Base-by-base conservation (phyloP, 2,888 invertebrate genomes). In the Eulithis testata region DNA sequence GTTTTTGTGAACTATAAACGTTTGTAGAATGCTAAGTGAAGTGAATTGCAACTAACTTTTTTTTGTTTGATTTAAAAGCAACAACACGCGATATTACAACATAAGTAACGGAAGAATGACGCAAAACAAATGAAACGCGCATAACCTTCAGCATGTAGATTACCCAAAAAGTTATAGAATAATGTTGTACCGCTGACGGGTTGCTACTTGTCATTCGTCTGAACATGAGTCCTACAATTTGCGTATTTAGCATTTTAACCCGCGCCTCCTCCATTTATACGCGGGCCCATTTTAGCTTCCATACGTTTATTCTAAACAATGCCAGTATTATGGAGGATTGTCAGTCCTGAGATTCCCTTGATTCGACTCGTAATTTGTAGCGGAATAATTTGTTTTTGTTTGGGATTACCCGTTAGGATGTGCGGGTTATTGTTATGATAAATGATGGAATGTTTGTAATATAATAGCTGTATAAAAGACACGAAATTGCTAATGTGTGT, bases 251-350 rank as follows among this genome's bases (percentile, higher is more conserved):
- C 51, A 62, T 62, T 66, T 66, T 21, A 45, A 45, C 53, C 51
- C 52, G 64, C 57, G 52, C 27, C 53, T 50, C 54, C 45, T 44
- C 44, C 58, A 59, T 62, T 55, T 66, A 66, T 62, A 8, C 47
- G 14, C 14, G 47, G 47, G 58, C 54, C 61, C 12, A 50, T 57
- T 60, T 60, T 43, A 57, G 50, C 57, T 43, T 36, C 40, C 50
- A 51, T 62, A 45, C 50, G 59, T 61, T 58, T 44, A 65, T 60
- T 49, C 37, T 59, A 55, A 64, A 61, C 57, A 57, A 63, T 58
- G 37, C 45, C 53, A 40, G 52, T 27, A 37, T 52, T 59, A 63
- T 37, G 45, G 52, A 47, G 57, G 57, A 52, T 63, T 51, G 63
- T 55, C 51, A 11, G 62, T 50, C n/a, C 45, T 47, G 40, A 58